Evolutionary conservation across 92 coral and sea anemone genomes (phyloP).

Genomic region (Plumapathes pennacea): DNA sequence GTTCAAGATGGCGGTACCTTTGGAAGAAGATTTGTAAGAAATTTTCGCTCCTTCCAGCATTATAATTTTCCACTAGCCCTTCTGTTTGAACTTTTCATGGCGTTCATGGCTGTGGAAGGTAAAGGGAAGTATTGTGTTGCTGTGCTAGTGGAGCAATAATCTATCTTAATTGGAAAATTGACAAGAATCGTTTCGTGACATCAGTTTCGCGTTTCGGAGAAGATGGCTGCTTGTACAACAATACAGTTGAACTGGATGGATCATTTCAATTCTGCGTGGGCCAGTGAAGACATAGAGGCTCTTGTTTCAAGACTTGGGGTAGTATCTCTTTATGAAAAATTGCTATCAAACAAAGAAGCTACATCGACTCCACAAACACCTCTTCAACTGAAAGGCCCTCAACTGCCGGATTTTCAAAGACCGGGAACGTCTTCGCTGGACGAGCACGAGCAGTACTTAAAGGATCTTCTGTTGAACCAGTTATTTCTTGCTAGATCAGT

Average conservation of each 20-base stretch:
- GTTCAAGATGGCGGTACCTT: too few relatives aligned
- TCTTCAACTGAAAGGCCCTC: slow-evolving; percentile 69
- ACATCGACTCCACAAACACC: slow-evolving; percentile 60
- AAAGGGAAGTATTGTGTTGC: too few relatives aligned
- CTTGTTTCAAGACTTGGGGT: slow-evolving; percentile 77
- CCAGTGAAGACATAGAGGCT: slow-evolving; percentile 65
- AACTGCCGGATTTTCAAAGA: slow-evolving; percentile 77
- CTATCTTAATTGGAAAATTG: too few relatives aligned
- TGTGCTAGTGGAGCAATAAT: too few relatives aligned
- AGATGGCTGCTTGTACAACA: slow-evolving; percentile 66
- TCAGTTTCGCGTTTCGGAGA: too few relatives aligned
- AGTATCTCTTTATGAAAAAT: slow-evolving; percentile 69
- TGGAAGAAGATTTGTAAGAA: too few relatives aligned
- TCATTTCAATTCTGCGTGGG: slow-evolving; percentile 85
- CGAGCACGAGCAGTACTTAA: slow-evolving; percentile 77
- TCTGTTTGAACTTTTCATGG: too few relatives aligned
- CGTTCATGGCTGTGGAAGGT: too few relatives aligned
- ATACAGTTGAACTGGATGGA: slow-evolving; percentile 74
- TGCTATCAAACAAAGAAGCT: slow-evolving; percentile 74
- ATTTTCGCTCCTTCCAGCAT: too few relatives aligned
- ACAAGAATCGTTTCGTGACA: too few relatives aligned
- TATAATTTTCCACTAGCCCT: too few relatives aligned
- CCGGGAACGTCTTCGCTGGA: slow-evolving; percentile 51
- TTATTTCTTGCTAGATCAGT: slow-evolving; percentile 70
- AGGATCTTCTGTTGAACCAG: slow-evolving; percentile 75